Base-by-base conservation (phyloP, 1,140 invertebrate genomes). In the Macrosteles quadrilineatus region DNA sequence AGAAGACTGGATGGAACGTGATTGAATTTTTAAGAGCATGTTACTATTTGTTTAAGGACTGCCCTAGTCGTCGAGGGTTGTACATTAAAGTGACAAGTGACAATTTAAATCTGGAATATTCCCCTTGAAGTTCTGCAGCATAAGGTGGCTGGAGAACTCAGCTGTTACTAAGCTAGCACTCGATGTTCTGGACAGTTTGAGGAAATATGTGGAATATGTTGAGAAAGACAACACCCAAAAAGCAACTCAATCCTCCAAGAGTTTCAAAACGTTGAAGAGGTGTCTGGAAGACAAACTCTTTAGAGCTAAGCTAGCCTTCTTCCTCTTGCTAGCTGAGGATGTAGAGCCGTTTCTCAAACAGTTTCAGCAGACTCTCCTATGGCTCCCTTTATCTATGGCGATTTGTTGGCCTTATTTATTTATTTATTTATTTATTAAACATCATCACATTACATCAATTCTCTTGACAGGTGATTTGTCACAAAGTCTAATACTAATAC, bases 291-390 rank as follows among this genome's bases (percentile, higher is more conserved):
- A 75, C 67, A 23, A 65, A 19, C 69, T 74, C 29, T 25, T 71
- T 21, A 57, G 59, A 47, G 68, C 68, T 50, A 76, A 76, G 55
- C 27, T 75, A 21, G 47, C 40, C 30, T 68, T 74, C 36, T 72
- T 75, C 62, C 31, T 64, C 40, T 73, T 29, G 32, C 19, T 74
- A 9, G 70, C 72, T 36, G 17, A 30, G 29, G 67, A 76, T 53
- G 30, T 71, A 4, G 69, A 76, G 70, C 69, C 71, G 29, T 73
- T 75, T 71, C 43, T 74, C 23, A 43, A 59, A 25, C 50, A 72
- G 43, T 74, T 71, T 64, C 71, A 74, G 32, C 71, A 27, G 70
- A 76, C 53, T 64, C 59, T 32, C 73, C 71, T 31, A 30, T 74
- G 43, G 68, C 63, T 0, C 72, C 71, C 19, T 68, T 74, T 62